Evolutionary conservation across 2,113 vertebrate species (phyloP).

Genomic region (Nymphicus hollandicus): DNA sequence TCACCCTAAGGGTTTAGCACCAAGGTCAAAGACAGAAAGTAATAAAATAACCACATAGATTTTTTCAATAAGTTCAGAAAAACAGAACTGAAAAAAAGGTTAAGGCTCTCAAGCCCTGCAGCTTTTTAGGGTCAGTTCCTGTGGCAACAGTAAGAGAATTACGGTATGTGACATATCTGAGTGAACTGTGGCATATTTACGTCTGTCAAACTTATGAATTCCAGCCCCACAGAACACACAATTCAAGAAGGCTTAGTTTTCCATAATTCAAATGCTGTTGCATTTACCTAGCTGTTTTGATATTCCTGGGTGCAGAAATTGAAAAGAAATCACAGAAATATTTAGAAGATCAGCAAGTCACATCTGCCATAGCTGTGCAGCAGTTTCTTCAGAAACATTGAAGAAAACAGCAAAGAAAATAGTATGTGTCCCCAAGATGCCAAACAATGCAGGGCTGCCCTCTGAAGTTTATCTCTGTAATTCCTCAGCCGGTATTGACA

Average conservation of each 20-base stretch:
- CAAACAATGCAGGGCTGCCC: neutral
- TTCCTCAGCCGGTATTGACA: neutral
- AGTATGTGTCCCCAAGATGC: neutral
- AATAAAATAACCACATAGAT: neutral
- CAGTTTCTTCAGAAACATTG: neutral
- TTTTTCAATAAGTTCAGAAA: neutral
- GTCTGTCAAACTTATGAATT: constrained; percentile 6
- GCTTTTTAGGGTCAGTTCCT: constrained; percentile 7
- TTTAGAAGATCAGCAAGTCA: neutral
- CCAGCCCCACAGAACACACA: neutral
- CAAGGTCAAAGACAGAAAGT: neutral
- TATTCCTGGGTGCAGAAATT: neutral
- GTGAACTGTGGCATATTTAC: neutral
- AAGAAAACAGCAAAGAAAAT: neutral
- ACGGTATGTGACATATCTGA: neutral
- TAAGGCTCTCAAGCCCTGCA: neutral
- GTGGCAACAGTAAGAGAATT: constrained; percentile 20
- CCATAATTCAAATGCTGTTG: neutral
- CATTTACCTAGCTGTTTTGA: neutral
- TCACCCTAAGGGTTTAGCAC: neutral
- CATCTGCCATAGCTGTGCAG: neutral
- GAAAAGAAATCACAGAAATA: neutral
- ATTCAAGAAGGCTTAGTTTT: neutral
- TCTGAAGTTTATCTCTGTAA: neutral
- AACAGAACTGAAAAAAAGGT: neutral